Base-by-base conservation (phyloP, 2,888 invertebrate species). In the Drosophila eohydei region DNA sequence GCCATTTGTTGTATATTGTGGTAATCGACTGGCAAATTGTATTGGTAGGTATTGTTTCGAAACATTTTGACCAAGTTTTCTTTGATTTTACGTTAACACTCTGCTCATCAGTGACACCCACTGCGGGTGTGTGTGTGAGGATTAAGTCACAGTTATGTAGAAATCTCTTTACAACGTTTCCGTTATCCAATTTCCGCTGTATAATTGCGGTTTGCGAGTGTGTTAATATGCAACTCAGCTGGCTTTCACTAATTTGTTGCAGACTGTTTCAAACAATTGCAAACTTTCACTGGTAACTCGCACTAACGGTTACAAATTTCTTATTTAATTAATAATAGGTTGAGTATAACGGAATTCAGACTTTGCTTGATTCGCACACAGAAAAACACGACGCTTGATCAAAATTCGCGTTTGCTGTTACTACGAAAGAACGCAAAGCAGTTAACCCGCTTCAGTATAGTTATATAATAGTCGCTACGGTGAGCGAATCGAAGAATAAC, bases 11-110 rank as follows among this genome's bases (percentile, higher is more conserved):
- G 91, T 30, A 94, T 92, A 95, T 95, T 91, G 69, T 91, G 92
- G 74, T 91, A 91, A 90, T 96, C 96, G 91, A 95, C 92, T 90
- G 94, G 94, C 95, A 96, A 95, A 91, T 93, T 94, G 61, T 92
- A 88, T 59, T 88, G 78, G 60, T 88, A 81, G 28, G 85, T 81
- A 79, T 90, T 81, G 71, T 82, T 91, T 68, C 91, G 92, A 72
- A 91, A 86, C 92, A 91, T 92, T 87, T 89, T 90, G 74, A 52
- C 26, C 44, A 57, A 1, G n/a, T 62, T 51, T 52, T 50, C 4
- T 14, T 34, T 40, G 43, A 30, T 48, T 36, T 14, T 6, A 48
- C 9, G 28, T 28, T 30, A 55, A 48, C 59, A 56, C 48, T 38
- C 48, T 38, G 48, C n/a, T 58, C 58, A 21, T 30, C 16, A 44